Conservation (phyloP, 2,888 invertebrate genomes). For the Tipula helvola region DNA sequence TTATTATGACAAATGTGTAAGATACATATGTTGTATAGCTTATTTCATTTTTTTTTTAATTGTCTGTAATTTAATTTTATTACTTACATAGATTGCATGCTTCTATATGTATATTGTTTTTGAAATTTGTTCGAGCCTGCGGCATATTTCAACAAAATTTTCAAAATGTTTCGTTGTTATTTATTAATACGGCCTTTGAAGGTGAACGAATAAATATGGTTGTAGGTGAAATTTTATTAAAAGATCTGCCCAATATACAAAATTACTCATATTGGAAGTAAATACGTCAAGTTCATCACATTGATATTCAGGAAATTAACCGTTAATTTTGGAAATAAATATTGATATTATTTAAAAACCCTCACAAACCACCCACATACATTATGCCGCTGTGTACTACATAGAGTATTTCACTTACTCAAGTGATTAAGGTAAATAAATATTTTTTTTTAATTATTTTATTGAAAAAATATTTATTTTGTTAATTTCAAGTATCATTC, state of each 20-base stretch:
- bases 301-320: not conserved
- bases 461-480: not conserved
- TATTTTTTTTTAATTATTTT: not conserved
- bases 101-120: not conserved
- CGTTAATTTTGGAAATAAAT: not conserved
- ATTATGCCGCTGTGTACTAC: too few species aligned
- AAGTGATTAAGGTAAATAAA: not conserved
- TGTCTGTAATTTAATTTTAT: not conserved
- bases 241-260: too few species aligned
- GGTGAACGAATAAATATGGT: not conserved
- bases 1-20: not conserved
- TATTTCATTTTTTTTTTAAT: not conserved
- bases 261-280: too few species aligned
- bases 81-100: not conserved
- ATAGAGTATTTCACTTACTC: not conserved
- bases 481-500: not conserved
- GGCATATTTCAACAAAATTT: not conserved
- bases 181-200: not conserved
- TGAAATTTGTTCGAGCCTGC: not conserved
- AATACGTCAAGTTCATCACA: not conserved
- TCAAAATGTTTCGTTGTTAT: not conserved
- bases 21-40: not conserved
- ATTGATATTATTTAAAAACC: not conserved
- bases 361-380: not conserved
- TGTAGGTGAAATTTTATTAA: not conserved